Base-by-base conservation (phyloP, 2,888 invertebrate species). In the Halictus ligatus region DNA sequence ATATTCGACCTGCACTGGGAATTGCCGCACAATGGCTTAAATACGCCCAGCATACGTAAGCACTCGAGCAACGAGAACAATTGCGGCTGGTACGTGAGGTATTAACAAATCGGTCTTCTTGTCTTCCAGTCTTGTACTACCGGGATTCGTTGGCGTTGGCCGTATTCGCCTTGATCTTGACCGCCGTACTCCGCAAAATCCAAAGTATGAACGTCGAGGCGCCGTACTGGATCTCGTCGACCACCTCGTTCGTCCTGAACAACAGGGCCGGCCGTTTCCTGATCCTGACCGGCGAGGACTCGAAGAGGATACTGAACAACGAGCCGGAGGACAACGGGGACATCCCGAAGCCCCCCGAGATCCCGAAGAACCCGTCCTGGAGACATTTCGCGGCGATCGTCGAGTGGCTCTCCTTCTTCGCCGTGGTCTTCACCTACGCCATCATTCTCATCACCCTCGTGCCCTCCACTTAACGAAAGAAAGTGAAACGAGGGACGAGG, bases 1-100 rank as follows among this genome's bases (percentile, higher is more conserved):
- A 93, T 97, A 1, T 96, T 96, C 73, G 96, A 96, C 93, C 94
- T 97, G 25, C 96, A 96, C 25, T 96, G 96, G 95, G 95, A 96
- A 81, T 94, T 97, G 58, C 97, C 97, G 4, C 95, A 96, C 84
- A 96, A 96, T 92, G 97, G 97, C 80, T 94, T 95, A 1, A 96
- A 96, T 25, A 95, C 96, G 48, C 97, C 97, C 1, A 96, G 96
- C 80, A 95, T 97, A 89, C 86, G 96, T 96, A 94, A 95, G 95
- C 93, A 85, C 40, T 43, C 50, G 4, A 29, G 29, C 18, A 29
- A 15, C 18, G 1, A 67, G 15, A 35, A 12, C 1, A 74, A 25
- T 25, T 40, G 15, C 15, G 46, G 64, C 15, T 15, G 64, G n/a
- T 18, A 54, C 78, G 67, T 43, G 58, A 10, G 74, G 46, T 71